A percentile compares a stretch with the other conserved stretches of the same genome.
Conservation (phyloP, 2,888 invertebrate species). For the Sycophila texana region DNA sequence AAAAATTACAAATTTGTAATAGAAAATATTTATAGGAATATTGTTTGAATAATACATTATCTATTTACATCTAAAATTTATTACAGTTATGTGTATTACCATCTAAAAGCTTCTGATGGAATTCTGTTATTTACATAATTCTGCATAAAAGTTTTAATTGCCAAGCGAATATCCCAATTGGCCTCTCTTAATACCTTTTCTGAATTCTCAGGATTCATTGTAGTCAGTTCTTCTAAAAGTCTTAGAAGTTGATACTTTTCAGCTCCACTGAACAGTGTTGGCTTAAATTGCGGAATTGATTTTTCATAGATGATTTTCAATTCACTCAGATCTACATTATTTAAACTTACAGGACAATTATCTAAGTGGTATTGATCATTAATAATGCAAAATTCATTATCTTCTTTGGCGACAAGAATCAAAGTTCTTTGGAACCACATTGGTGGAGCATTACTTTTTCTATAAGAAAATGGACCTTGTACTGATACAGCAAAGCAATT, state of each 20-base stretch:
- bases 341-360: slow-evolving; percentile 61
- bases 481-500: slow-evolving; percentile 65
- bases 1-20: neutral
- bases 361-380: slow-evolving; percentile 73
- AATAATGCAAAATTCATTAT: slow-evolving; percentile 70
- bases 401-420: slow-evolving; percentile 68
- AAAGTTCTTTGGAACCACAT: slow-evolving; percentile 70
- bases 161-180: slow-evolving; percentile 70
- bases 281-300: slow-evolving; percentile 61
- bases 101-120: slow-evolving; percentile 67
- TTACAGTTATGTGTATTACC: slow-evolving; percentile 6
- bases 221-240: slow-evolving; percentile 68
- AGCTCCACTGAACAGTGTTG: slow-evolving; percentile 66
- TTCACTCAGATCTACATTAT: slow-evolving; percentile 53
- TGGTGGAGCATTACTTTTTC: slow-evolving; percentile 64
- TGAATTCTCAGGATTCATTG: slow-evolving; percentile 68
- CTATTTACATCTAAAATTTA: neutral
- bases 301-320: slow-evolving; percentile 58
- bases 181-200: slow-evolving; percentile 65
- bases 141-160: slow-evolving; percentile 69
- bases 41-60: slow-evolving; percentile 1
- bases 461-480: slow-evolving; percentile 70
- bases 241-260: slow-evolving; percentile 69
- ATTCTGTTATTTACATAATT: slow-evolving; percentile 70
- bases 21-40: slow-evolving; percentile 4